These are phyloP conservation scores for Corydoras sp. DNA, from an alignment of 2,113 vertebrate genomes.

Conservation along the genomic window DNA sequence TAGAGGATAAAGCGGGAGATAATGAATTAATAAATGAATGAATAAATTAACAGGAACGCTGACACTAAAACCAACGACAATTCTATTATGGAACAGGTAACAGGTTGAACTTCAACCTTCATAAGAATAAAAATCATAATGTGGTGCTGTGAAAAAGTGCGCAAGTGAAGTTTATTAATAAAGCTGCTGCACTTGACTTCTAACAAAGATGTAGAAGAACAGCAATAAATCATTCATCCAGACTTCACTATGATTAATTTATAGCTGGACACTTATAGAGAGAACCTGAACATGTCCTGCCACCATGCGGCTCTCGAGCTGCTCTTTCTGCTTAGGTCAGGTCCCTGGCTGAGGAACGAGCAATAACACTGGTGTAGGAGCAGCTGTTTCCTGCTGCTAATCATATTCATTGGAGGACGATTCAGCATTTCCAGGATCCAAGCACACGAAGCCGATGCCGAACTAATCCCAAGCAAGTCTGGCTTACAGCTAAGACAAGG, in stretches of 20 bases:
- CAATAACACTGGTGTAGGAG: neutral
- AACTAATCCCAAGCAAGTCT: too few species aligned
- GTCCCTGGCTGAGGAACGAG: neutral
- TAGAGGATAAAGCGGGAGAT: too few species aligned
- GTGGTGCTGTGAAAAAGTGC: neutral
- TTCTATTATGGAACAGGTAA: too few species aligned
- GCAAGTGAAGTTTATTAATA: neutral
- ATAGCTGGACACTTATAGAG: neutral
- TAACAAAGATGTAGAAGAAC: constrained; percentile 6
- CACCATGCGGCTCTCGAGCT: neutral
- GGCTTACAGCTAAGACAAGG: too few species aligned
- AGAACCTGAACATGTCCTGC: neutral
- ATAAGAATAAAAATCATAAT: too few species aligned
- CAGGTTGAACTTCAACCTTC: too few species aligned
- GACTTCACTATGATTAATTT: neutral
- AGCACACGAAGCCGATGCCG: too few species aligned
- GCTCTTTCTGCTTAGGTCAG: constrained; percentile 14
- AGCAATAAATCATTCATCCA: constrained; percentile 14
- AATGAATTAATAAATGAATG: too few species aligned
- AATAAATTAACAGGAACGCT: too few species aligned
- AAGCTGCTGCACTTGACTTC: neutral
- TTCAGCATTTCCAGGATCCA: too few species aligned
- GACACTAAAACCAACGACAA: too few species aligned
- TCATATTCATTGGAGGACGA: neutral
- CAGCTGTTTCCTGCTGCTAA: neutral